A percentile compares a stretch with the other conserved stretches of the same genome.
phyloP scores from a whole-genome alignment of 2,888 invertebrate genomes.

The Eurytoma californica region DNA sequence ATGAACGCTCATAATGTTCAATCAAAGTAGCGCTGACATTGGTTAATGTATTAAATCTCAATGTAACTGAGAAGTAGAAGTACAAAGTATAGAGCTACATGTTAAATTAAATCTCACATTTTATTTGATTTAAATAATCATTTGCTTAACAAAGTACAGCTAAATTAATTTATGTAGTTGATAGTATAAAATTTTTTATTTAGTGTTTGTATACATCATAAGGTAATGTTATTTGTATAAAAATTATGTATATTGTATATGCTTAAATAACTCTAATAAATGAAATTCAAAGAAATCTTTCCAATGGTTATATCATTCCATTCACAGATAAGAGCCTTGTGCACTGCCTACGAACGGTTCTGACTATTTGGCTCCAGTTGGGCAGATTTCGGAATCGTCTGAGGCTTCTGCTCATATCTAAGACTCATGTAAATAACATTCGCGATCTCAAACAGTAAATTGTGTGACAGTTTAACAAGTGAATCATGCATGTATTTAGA shows the following conservation, averaged over 20 bases:
- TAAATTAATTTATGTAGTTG: too few species aligned
- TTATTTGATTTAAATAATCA: too few species aligned
- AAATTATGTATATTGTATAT: neutral
- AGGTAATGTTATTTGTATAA: neutral
- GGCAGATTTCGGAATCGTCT: conserved; percentile 37
- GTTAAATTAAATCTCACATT: too few species aligned
- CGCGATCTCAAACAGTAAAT: conserved; percentile 34
- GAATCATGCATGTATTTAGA: conserved; percentile 44
- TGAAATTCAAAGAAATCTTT: conserved; percentile 40
- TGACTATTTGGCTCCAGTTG: conserved; percentile 22
- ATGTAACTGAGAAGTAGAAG: conserved; percentile 9
- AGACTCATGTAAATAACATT: conserved; percentile 41
- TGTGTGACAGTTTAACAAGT: conserved; percentile 50
- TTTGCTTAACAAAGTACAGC: too few species aligned
- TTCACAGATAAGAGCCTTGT: conserved; percentile 30
- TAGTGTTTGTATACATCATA: too few species aligned
- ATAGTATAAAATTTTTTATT: too few species aligned
- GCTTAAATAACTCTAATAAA: neutral
- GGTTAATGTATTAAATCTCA: conserved; percentile 22
- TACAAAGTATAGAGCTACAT: neutral
- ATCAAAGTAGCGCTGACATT: conserved; percentile 40
- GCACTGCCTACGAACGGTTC: conserved; percentile 29
- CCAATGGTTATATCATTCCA: conserved; percentile 10
- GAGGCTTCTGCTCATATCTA: conserved; percentile 35
- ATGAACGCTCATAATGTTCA: conserved; percentile 28